Percentiles rank a stretch among this genome's conserved stretches.
phyloP scores from a whole-genome alignment of 64 coral and sea anemone species.

The Dendrophyllia cribrosa region DNA sequence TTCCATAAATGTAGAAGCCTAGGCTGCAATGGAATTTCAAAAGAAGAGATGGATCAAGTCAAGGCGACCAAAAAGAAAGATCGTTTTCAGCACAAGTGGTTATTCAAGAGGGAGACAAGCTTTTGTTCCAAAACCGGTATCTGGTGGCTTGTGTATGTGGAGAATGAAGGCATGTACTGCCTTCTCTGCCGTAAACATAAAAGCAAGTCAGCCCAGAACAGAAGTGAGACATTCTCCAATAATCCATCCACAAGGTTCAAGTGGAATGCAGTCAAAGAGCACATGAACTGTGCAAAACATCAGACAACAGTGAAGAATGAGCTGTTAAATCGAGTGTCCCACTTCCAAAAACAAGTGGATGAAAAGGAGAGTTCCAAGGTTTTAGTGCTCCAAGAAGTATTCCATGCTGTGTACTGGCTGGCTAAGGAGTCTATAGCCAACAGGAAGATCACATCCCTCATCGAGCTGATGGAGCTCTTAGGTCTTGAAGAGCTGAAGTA shows the following conservation, averaged over 20 bases:
- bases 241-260: constrained; percentile 60
- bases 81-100: too few relatives aligned
- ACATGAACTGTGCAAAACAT: constrained; percentile 46
- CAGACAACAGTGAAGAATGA: constrained; percentile 54
- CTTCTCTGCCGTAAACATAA: constrained; percentile 63
- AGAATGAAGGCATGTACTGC: constrained; percentile 68
- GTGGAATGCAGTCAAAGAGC: constrained; percentile 42
- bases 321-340: constrained; percentile 34
- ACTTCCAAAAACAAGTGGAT: constrained; percentile 38
- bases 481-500: constrained; percentile 38
- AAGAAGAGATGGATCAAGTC: too few relatives aligned
- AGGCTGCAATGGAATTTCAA: too few relatives aligned
- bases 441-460: constrained; percentile 46
- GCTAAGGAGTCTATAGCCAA: constrained; percentile 53
- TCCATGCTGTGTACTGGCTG: constrained; percentile 39
- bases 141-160: constrained; percentile 72
- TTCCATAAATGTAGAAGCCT: too few relatives aligned
- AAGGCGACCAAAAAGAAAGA: too few relatives aligned
- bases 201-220: constrained; percentile 54
- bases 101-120: constrained; percentile 27
- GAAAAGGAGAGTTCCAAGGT: constrained; percentile 52
- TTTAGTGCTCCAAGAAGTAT: constrained; percentile 48
- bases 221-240: constrained; percentile 47
- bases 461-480: constrained; percentile 33
- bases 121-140: constrained; percentile 31